Evolutionary conservation across 2,797 vertebrate genomes (phyloP).

Genomic region (Otus scops): DNA sequence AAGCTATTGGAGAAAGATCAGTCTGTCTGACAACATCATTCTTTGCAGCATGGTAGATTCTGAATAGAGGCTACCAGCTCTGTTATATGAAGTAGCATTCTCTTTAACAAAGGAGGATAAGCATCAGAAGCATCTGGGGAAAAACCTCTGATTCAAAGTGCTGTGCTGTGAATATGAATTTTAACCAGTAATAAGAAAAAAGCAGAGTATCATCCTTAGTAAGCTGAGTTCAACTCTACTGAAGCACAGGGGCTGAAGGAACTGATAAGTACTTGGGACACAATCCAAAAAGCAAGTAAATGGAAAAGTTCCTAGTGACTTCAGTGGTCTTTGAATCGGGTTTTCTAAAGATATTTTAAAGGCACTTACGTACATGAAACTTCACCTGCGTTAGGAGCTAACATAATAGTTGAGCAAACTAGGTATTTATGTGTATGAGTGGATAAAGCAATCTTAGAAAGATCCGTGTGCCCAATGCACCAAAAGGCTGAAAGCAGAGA

Average conservation of each 20-base stretch:
- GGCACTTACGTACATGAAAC: not conserved
- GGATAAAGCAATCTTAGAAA: not conserved
- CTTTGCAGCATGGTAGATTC: not conserved
- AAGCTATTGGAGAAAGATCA: constrained; percentile 47
- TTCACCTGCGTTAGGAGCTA: not conserved
- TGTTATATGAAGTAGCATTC: not conserved
- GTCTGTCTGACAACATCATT: constrained; percentile 50
- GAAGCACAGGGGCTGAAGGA: not conserved
- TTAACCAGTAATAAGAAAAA: not conserved
- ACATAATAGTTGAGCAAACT: not conserved
- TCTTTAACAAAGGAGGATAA: constrained; percentile 54
- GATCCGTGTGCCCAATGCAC: not conserved
- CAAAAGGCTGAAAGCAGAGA: not conserved
- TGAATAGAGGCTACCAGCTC: constrained; percentile 36
- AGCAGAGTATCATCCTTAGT: not conserved
- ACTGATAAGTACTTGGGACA: not conserved
- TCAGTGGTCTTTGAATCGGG: not conserved
- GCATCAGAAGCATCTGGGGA: constrained; percentile 53
- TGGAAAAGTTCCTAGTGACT: not conserved
- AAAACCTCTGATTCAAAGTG: constrained; percentile 36
- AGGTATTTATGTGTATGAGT: not conserved
- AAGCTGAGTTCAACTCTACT: not conserved
- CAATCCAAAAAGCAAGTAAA: not conserved
- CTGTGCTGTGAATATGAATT: constrained; percentile 47
- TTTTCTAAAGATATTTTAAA: not conserved